These are phyloP conservation scores for Dolomedes plantarius DNA, from an alignment of 2,888 invertebrate genomes.

Conservation along the genomic window DNA sequence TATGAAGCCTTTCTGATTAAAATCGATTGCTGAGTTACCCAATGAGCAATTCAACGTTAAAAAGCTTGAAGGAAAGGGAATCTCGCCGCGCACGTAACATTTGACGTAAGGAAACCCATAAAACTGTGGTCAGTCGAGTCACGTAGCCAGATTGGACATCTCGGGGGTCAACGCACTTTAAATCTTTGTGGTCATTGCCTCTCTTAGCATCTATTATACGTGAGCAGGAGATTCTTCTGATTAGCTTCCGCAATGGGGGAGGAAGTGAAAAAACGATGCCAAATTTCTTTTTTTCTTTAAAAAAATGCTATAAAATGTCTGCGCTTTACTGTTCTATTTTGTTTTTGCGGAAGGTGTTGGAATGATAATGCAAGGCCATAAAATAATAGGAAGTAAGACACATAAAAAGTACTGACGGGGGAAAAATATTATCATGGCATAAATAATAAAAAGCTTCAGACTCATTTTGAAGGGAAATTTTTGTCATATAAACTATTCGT, in stretches of 20 bases:
- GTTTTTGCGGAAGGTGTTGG: neutral
- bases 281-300: neutral
- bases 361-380: neutral
- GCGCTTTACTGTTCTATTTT: neutral
- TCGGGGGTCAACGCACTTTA: slow-evolving; percentile 59
- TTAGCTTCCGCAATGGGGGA: slow-evolving; percentile 21
- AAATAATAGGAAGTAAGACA: slow-evolving; percentile 2
- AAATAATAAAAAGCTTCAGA: too few relatives aligned
- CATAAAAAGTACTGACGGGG: too few relatives aligned
- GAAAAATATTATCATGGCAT: too few relatives aligned
- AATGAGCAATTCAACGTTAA: neutral
- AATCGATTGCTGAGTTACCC: neutral
- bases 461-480: too few relatives aligned
- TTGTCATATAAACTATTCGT: too few relatives aligned
- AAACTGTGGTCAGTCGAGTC: slow-evolving; percentile 28
- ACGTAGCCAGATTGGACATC: slow-evolving; percentile 25
- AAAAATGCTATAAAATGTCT: neutral
- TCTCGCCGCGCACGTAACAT: neutral
- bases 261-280: neutral
- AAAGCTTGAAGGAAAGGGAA: neutral
- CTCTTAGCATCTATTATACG: slow-evolving; percentile 38
- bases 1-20: neutral
- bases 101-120: slow-evolving; percentile 16
- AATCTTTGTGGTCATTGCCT: slow-evolving; percentile 63
- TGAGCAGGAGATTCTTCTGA: slow-evolving; percentile 18